phyloP scores from a whole-genome alignment of 2,888 invertebrate species.

The Dolichopus griseipennis region DNA sequence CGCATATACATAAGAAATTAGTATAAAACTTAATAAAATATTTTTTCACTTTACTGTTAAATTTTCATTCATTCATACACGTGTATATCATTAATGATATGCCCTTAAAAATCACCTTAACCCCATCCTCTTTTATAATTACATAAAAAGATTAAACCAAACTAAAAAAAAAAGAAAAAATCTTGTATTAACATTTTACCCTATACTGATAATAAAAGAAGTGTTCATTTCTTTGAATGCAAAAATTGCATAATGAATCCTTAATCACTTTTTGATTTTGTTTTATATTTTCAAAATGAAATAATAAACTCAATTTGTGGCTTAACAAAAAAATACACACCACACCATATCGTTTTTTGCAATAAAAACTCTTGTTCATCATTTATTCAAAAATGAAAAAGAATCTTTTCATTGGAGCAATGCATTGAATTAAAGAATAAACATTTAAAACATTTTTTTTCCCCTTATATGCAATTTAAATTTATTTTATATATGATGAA shows the following conservation, averaged over 20 bases:
- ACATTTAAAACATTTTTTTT: too few species aligned
- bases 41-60: too few species aligned
- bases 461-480: too few species aligned
- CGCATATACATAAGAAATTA: too few species aligned
- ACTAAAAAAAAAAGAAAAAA: background rate
- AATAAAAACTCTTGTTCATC: background rate
- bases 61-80: too few species aligned
- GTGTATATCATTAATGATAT: too few species aligned
- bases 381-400: background rate
- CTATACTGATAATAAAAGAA: background rate
- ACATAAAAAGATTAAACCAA: background rate
- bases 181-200: background rate
- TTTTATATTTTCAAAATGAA: background rate
- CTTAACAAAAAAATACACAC: background rate
- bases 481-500: too few species aligned
- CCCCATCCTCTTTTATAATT: background rate
- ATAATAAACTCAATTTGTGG: conserved; percentile 6
- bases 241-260: background rate
- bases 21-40: too few species aligned
- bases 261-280: background rate
- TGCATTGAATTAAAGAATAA: background rate
- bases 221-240: background rate
- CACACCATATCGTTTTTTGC: background rate
- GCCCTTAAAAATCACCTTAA: too few species aligned
- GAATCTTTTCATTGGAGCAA: background rate